A percentile compares a stretch with the other conserved stretches of the same genome.
Evolutionary conservation across 2,797 vertebrate genomes (phyloP).

Genomic region (Austrolebias charrua): DNA sequence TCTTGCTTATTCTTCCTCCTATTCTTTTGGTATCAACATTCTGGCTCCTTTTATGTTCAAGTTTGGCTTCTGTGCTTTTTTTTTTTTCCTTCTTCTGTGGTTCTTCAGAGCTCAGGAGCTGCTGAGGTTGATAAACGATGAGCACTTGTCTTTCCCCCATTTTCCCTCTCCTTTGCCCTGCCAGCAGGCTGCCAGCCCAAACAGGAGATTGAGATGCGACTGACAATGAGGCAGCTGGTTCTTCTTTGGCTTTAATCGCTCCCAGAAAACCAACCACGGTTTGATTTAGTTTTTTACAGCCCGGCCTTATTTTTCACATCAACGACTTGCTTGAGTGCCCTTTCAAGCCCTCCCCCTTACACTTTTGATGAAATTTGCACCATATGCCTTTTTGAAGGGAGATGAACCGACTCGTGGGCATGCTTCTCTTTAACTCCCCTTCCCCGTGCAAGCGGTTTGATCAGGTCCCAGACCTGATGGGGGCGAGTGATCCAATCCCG

Average conservation of each 20-base stretch:
- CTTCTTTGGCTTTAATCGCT: constrained; percentile 80
- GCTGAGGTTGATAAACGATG: constrained; percentile 53
- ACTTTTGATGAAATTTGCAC: constrained; percentile 85
- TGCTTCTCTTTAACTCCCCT: constrained; percentile 74
- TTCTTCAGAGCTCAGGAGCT: constrained; percentile 42
- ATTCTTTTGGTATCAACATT: constrained; percentile 1
- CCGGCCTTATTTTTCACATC: constrained; percentile 82
- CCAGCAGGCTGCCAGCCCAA: constrained; percentile 58
- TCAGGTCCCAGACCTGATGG: constrained; percentile 74
- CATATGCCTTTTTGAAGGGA: constrained; percentile 80
- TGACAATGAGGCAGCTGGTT: constrained; percentile 76
- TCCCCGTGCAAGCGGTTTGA: constrained; percentile 73
- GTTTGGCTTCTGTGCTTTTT: constrained; percentile 13
- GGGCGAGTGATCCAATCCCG: constrained; percentile 62
- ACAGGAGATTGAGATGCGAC: constrained; percentile 71
- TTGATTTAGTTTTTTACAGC: constrained; percentile 83
- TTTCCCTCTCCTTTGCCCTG: constrained; percentile 25
- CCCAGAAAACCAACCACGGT: constrained; percentile 76
- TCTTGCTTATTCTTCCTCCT: constrained; percentile 2
- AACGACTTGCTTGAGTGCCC: constrained; percentile 69
- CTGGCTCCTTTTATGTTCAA: constrained; percentile 14
- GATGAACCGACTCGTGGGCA: constrained; percentile 71
- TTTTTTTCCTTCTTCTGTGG: constrained; percentile 34
- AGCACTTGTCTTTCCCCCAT: constrained; percentile 44
- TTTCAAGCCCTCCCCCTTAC: constrained; percentile 45